These are phyloP conservation scores for Mylabris phalerata DNA, from an alignment of 1,140 invertebrate genomes.

Conservation along the genomic window DNA sequence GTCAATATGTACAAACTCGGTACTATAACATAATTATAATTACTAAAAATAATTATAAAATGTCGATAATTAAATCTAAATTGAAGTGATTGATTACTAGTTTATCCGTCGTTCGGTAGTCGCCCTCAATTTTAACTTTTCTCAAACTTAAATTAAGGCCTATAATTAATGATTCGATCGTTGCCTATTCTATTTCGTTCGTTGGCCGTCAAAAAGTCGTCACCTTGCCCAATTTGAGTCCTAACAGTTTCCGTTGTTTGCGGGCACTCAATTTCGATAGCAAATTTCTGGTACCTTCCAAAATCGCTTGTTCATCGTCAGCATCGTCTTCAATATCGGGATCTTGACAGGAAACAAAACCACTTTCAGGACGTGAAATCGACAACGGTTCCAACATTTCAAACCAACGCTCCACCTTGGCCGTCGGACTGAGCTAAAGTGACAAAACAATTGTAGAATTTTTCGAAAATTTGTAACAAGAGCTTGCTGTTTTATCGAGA, in stretches of 20 bases:
- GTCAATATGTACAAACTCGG: slow-evolving; percentile 8
- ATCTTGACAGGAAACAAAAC: slow-evolving; percentile 57
- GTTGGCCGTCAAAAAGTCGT: slow-evolving; percentile 49
- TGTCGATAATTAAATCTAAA: slow-evolving; percentile 4
- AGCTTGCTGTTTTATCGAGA: no score
- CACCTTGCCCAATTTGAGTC: slow-evolving; percentile 57
- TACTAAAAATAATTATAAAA: slow-evolving; percentile 22
- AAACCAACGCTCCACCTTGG: slow-evolving; percentile 68
- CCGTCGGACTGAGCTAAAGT: slow-evolving; percentile 56
- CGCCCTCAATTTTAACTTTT: no score
- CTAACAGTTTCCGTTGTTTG: slow-evolving; percentile 57
- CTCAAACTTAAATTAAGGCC: background rate
- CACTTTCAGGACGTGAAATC: slow-evolving; percentile 62
- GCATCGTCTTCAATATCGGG: slow-evolving; percentile 34
- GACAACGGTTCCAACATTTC: slow-evolving; percentile 55
- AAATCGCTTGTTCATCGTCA: slow-evolving; percentile 46
- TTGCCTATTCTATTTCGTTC: no score
- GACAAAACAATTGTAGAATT: no score
- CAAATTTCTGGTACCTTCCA: slow-evolving; percentile 51
- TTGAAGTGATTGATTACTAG: background rate
- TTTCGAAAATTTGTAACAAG: no score
- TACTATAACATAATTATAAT: slow-evolving; percentile 23
- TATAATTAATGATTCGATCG: background rate
- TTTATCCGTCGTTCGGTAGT: background rate
- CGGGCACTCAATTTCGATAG: slow-evolving; percentile 58